Conservation (phyloP, 2,888 invertebrate species). For the Allophyes oxyacanthae region DNA sequence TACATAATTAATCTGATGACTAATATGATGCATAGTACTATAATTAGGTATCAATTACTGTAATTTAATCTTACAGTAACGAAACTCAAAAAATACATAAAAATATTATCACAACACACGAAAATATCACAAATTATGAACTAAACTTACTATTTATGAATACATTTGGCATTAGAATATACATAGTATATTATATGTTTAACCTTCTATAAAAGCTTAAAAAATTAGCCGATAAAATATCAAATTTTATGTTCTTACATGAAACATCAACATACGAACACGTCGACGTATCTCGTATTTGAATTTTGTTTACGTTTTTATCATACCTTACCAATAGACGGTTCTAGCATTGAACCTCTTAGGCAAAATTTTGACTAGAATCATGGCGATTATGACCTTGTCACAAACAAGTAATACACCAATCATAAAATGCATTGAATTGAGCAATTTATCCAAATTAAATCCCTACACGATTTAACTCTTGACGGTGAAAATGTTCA, state of each 20-base stretch:
- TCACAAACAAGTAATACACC: slow-evolving; percentile 56
- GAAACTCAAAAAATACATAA: slow-evolving; percentile 42
- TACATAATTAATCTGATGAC: slow-evolving; percentile 13
- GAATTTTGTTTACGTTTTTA: slow-evolving; percentile 28
- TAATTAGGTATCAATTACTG: slow-evolving; percentile 26
- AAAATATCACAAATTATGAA: slow-evolving; percentile 76
- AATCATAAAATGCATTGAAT: slow-evolving; percentile 81
- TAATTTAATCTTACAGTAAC: slow-evolving; percentile 43
- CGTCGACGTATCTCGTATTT: slow-evolving; percentile 20
- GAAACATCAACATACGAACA: slow-evolving; percentile 13
- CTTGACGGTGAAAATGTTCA: slow-evolving; percentile 83
- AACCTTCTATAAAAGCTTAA: slow-evolving; percentile 45
- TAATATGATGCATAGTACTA: slow-evolving; percentile 7
- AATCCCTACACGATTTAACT: slow-evolving; percentile 68
- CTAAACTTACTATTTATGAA: slow-evolving; percentile 54
- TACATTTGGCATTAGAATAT: slow-evolving; percentile 48
- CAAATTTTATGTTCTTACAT: slow-evolving; percentile 13
- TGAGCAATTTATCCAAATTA: slow-evolving; percentile 80
- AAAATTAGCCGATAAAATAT: slow-evolving; percentile 29
- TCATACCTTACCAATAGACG: slow-evolving; percentile 32
- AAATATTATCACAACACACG: slow-evolving; percentile 77
- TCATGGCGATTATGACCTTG: slow-evolving; percentile 57
- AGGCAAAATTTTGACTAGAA: slow-evolving; percentile 64
- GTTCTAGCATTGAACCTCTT: slow-evolving; percentile 29
- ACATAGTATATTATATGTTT: too few relatives aligned